Conservation (phyloP, 1,140 invertebrate species). For the Coelopa frigida region DNA sequence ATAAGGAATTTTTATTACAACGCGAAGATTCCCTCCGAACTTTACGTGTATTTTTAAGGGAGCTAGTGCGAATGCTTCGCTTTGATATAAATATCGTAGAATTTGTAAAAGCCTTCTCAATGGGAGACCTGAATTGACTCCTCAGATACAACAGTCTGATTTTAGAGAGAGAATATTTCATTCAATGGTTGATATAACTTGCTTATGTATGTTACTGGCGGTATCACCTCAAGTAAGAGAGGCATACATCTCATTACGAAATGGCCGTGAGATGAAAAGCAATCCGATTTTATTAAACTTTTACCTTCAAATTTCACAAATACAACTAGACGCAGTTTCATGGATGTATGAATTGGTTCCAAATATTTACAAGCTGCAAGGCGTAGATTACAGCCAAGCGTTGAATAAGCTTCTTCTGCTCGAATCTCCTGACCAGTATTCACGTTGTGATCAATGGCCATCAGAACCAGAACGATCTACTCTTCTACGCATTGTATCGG, state of each 20-base stretch:
- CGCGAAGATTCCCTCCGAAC: conserved; percentile 86
- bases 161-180: conserved; percentile 76
- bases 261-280: conserved; percentile 30
- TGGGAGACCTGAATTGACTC: conserved; percentile 52
- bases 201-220: conserved; percentile 74
- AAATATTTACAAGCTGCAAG: conserved; percentile 63
- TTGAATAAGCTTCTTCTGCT: conserved; percentile 83
- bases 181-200: conserved; percentile 76
- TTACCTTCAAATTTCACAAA: conserved; percentile 63
- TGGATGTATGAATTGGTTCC: conserved; percentile 81
- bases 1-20: conserved; percentile 77
- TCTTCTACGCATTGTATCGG: conserved; percentile 73
- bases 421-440: conserved; percentile 79
- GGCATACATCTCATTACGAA: conserved; percentile 45
- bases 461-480: conserved; percentile 74
- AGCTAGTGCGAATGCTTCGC: conserved; percentile 76
- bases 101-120: conserved; percentile 65
- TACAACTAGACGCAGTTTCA: conserved; percentile 72
- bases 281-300: conserved; percentile 51
- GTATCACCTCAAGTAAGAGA: conserved; percentile 72
- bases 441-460: conserved; percentile 90
- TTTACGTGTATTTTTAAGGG: conserved; percentile 68
- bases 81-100: conserved; percentile 68
- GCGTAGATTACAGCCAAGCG: conserved; percentile 67
- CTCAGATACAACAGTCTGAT: conserved; percentile 51